phyloP scores from a whole-genome alignment of 2,797 vertebrate species.

The Streptopelia turtur region DNA sequence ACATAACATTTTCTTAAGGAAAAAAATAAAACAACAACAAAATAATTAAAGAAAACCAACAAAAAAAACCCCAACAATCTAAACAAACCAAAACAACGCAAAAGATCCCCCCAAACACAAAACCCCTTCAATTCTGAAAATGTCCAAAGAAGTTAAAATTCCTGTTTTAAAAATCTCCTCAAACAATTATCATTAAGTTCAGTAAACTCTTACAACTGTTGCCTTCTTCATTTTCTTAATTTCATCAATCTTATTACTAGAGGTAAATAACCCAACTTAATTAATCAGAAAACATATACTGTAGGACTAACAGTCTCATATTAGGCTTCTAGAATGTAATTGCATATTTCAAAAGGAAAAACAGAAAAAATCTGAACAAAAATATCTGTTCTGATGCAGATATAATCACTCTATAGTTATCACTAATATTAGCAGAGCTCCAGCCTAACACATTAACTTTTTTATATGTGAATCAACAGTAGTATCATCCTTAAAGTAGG shows the following conservation, averaged over 20 bases:
- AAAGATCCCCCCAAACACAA: too few relatives aligned
- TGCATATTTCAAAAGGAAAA: neutral
- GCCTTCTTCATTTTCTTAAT: neutral
- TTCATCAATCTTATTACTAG: neutral
- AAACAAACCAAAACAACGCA: too few relatives aligned
- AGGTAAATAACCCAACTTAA: neutral
- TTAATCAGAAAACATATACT: neutral
- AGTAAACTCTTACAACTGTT: neutral
- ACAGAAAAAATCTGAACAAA: neutral
- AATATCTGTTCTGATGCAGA: neutral
- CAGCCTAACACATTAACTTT: neutral
- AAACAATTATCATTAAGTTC: neutral
- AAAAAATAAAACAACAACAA: neutral
- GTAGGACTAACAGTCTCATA: neutral
- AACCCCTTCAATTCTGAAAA: neutral
- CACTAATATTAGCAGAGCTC: neutral
- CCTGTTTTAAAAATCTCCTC: neutral
- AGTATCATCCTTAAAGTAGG: conserved; percentile 23
- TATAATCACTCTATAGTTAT: neutral
- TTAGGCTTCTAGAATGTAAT: neutral
- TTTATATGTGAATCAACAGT: neutral
- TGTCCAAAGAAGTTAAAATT: neutral
- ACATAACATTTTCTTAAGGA: neutral
- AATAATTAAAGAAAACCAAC: too few relatives aligned
- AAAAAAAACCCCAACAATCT: too few relatives aligned